These are phyloP conservation scores for Deroptyus accipitrinus DNA, from an alignment of 2,113 vertebrate species.

Conservation along the genomic window DNA sequence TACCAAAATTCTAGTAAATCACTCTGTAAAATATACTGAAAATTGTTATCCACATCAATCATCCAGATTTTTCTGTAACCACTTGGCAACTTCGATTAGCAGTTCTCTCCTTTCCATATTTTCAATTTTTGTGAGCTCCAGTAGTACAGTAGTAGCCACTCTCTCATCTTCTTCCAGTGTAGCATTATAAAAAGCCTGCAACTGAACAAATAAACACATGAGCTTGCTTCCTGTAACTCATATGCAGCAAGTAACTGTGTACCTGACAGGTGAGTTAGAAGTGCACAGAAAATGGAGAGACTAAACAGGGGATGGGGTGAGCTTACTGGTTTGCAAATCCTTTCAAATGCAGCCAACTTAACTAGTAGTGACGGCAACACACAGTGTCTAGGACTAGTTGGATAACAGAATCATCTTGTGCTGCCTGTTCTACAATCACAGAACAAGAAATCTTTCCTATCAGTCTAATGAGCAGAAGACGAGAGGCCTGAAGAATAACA, in stretches of 20 bases:
- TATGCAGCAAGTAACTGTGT: neutral
- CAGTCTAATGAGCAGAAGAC: neutral
- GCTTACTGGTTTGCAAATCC: neutral
- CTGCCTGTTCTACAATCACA: neutral
- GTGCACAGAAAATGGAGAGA: neutral
- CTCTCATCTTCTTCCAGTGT: constrained; percentile 65
- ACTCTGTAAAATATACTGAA: neutral
- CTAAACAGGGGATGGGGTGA: neutral
- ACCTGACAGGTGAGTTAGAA: neutral
- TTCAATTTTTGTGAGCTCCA: constrained; percentile 57
- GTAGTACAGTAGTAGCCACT: neutral
- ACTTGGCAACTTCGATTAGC: constrained; percentile 41
- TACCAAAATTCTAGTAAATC: neutral
- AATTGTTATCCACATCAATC: neutral
- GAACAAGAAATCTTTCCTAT: neutral
- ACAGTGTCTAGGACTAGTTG: neutral
- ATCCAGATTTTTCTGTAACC: constrained; percentile 71
- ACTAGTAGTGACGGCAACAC: neutral
- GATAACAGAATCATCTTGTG: neutral
- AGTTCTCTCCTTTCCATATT: constrained; percentile 55
- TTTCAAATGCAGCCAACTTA: neutral
- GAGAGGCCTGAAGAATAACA: neutral
- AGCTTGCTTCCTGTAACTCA: neutral
- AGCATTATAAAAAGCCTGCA: constrained; percentile 72
- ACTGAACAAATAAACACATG: constrained; percentile 51